Conservation (phyloP, 2,797 vertebrate genomes). For the Chanos chanos region DNA sequence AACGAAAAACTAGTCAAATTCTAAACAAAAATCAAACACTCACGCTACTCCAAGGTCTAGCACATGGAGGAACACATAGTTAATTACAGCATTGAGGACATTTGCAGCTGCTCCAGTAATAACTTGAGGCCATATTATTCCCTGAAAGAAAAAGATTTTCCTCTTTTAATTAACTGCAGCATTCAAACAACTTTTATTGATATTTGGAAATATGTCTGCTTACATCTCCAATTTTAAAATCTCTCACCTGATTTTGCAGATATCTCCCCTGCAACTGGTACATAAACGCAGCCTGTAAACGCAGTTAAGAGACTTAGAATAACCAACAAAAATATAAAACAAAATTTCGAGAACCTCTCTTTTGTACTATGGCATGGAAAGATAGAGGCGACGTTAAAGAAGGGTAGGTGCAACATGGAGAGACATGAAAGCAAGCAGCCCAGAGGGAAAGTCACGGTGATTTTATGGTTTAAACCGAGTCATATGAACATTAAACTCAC, state of each 20-base stretch:
- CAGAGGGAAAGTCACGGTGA: no score
- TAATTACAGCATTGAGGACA: conserved; percentile 79
- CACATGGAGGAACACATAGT: conserved; percentile 77
- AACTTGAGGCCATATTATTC: conserved; percentile 82
- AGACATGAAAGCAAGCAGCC: no score
- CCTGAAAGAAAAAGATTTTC: conserved; percentile 63
- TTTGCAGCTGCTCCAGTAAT: conserved; percentile 79
- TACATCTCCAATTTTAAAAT: not conserved
- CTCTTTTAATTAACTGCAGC: not conserved
- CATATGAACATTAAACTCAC: conserved; percentile 74
- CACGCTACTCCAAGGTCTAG: conserved; percentile 85
- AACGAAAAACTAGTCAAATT: not conserved
- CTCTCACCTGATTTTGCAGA: conserved; percentile 73
- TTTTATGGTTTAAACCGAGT: no score
- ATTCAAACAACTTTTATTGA: not conserved
- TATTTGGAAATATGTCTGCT: not conserved
- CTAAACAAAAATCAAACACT: conserved; percentile 60
- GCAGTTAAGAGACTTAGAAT: not conserved
- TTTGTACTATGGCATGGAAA: no score
- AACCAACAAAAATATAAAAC: not conserved
- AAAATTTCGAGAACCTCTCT: not conserved
- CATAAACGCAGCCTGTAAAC: conserved; percentile 70
- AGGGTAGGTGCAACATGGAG: not conserved
- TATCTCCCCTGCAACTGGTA: conserved; percentile 67
- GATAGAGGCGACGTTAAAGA: not conserved